phyloP scores from a whole-genome alignment of 2,113 vertebrate species.

The Oryzias melastigma region DNA sequence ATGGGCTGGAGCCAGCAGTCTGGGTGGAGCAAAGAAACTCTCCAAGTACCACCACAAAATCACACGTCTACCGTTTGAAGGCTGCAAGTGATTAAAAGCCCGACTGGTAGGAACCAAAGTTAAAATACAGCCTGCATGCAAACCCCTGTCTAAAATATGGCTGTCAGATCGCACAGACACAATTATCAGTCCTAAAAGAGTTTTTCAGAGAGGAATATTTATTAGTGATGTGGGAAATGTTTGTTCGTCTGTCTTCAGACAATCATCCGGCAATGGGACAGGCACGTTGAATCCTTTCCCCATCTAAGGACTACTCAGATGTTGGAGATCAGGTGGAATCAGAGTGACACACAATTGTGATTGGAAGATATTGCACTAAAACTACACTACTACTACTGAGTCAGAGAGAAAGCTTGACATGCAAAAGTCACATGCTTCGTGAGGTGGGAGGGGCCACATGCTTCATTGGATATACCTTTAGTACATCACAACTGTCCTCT shows the following conservation, averaged over 20 bases:
- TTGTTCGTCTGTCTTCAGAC: too few species aligned
- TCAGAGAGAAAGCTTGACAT: too few species aligned
- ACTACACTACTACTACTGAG: too few species aligned
- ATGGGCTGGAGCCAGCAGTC: constrained; percentile 34
- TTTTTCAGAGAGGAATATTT: too few species aligned
- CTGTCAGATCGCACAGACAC: not conserved
- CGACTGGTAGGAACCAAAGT: constrained; percentile 22
- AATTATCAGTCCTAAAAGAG: not conserved
- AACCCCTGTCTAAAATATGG: constrained; percentile 2
- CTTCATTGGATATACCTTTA: constrained; percentile 79
- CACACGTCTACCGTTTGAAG: constrained; percentile 37
- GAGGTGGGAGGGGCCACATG: constrained; percentile 20
- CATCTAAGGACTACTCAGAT: too few species aligned
- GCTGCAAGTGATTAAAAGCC: constrained; percentile 52
- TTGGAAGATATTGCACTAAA: too few species aligned
- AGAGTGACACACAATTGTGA: too few species aligned
- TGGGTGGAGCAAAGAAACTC: constrained; percentile 54
- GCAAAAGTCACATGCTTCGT: too few species aligned
- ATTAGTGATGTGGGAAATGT: too few species aligned
- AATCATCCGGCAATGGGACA: too few species aligned
- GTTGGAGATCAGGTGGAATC: too few species aligned
- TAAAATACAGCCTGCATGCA: constrained; percentile 31
- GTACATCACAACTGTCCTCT: constrained; percentile 72
- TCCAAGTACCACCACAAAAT: constrained; percentile 56
- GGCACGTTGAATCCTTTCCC: too few species aligned